phyloP scores from a whole-genome alignment of 1,140 invertebrate genomes.

The Saccostrea echinata region DNA sequence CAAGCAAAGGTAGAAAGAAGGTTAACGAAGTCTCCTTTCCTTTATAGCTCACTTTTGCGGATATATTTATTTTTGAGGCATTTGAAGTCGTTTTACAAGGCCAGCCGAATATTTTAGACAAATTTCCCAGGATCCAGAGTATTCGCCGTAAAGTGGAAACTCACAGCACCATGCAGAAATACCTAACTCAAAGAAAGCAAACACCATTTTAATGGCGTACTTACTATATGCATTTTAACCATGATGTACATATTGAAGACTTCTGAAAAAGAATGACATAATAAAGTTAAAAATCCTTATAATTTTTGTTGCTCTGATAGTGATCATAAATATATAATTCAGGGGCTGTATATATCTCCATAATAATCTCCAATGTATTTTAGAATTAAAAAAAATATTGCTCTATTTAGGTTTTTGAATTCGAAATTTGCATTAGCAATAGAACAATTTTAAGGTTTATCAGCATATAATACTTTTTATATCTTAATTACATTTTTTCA shows the following conservation, averaged over 20 bases:
- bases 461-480: no score
- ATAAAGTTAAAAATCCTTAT: no score
- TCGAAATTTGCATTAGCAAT: no score
- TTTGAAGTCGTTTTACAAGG: background rate
- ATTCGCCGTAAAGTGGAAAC: background rate
- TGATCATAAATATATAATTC: no score
- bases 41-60: constrained; percentile 20
- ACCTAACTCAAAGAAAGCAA: constrained; percentile 1
- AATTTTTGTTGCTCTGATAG: no score
- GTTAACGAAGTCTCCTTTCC: background rate
- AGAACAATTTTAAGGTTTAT: no score
- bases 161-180: background rate
- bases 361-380: no score
- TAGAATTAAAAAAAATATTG: no score
- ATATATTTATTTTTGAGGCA: constrained; percentile 23
- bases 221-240: no score
- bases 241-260: background rate
- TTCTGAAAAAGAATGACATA: background rate
- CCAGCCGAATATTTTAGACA: background rate
- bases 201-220: background rate
- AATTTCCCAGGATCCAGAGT: background rate
- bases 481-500: no score
- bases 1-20: background rate
- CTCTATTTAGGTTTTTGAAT: no score
- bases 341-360: no score